Conservation (phyloP, 2,113 vertebrate genomes). For the Paracanthobrama guichenoti region DNA sequence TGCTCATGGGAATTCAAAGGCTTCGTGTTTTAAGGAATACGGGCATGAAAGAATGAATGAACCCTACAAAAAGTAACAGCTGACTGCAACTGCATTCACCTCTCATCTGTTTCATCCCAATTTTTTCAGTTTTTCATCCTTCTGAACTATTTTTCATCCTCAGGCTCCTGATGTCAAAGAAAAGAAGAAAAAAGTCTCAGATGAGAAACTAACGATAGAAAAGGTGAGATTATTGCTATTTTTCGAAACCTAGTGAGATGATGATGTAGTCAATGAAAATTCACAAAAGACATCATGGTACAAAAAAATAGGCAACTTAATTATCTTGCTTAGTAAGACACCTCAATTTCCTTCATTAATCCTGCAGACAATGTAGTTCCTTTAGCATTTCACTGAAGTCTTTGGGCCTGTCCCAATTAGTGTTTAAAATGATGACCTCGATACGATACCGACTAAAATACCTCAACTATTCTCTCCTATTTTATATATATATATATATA, state of each 20-base stretch:
- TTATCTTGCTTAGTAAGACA: neutral
- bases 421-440: no score
- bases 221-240: conserved; percentile 75
- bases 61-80: neutral
- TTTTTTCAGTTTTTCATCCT: neutral
- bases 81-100: neutral
- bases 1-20: neutral
- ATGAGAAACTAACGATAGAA: conserved; percentile 83
- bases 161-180: conserved; percentile 60
- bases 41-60: neutral
- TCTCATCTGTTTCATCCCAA: neutral
- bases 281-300: neutral
- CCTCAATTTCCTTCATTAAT: neutral
- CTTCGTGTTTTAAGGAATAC: neutral
- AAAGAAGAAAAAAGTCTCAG: conserved; percentile 64
- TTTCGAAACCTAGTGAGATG: neutral
- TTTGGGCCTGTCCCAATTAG: no score
- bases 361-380: neutral
- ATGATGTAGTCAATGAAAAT: neutral
- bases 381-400: neutral
- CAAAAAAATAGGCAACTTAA: neutral
- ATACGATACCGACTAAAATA: no score
- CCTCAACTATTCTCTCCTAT: no score
- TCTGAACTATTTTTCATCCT: neutral
- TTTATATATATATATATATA: no score